These are phyloP conservation scores for Drosophila colorata DNA, from an alignment of 2,888 invertebrate genomes.

Conservation along the genomic window DNA sequence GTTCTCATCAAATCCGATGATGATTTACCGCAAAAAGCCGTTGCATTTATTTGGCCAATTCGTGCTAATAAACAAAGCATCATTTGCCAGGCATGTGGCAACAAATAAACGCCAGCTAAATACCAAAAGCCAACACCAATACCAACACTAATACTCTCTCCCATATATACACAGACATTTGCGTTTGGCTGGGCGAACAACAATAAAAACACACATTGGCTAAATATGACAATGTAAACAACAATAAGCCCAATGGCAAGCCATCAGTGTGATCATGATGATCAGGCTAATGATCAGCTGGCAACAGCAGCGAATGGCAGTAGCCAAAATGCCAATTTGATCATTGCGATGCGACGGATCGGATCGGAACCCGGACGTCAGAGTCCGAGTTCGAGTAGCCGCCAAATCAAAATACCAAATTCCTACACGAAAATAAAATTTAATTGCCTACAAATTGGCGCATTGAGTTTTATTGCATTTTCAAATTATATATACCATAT, in stretches of 20 bases:
- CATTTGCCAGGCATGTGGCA: constrained; percentile 65
- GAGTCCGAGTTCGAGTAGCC: constrained; percentile 20
- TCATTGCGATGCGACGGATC: constrained; percentile 19
- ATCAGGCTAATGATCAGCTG: constrained; percentile 22
- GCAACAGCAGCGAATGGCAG: neutral
- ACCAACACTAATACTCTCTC: too few species aligned
- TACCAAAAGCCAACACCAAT: neutral
- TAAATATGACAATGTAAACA: constrained; percentile 77
- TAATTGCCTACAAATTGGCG: constrained; percentile 80
- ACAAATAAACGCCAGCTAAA: constrained; percentile 61
- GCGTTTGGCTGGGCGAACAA: constrained; percentile 15
- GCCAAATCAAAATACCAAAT: constrained; percentile 48
- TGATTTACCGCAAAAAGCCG: constrained; percentile 67
- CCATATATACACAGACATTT: neutral
- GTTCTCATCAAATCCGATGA: constrained; percentile 32
- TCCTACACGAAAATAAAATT: constrained; percentile 63
- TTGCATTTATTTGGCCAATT: constrained; percentile 71
- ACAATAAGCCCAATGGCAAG: constrained; percentile 65
- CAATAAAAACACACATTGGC: constrained; percentile 64
- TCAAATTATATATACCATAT: constrained; percentile 30
- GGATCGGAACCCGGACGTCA: constrained; percentile 44
- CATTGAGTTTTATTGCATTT: constrained; percentile 73
- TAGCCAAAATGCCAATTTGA: constrained; percentile 38
- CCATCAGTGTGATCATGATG: constrained; percentile 29
- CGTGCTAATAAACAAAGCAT: constrained; percentile 75